Evolutionary conservation across 2,888 invertebrate genomes (phyloP).

Genomic region (Cloeon dipterum): DNA sequence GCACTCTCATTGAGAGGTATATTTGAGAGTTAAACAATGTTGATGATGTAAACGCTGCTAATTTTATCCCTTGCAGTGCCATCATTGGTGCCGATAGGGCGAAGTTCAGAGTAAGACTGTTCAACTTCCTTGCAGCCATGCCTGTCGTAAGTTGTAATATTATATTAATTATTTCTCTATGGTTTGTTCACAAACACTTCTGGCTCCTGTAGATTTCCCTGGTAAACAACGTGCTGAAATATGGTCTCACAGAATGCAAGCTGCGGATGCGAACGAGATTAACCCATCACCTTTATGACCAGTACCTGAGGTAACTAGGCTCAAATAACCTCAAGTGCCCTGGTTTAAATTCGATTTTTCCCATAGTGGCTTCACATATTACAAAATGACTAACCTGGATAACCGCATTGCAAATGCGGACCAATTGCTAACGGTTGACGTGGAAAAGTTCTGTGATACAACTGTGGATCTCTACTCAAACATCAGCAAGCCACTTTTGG

Average conservation of each 20-base stretch:
- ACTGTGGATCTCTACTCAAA: constrained; percentile 91
- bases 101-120: constrained; percentile 49
- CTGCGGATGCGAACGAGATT: constrained; percentile 73
- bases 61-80: constrained; percentile 31
- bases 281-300: constrained; percentile 64
- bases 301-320: constrained; percentile 83
- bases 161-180: no score
- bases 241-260: constrained; percentile 84
- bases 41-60: not conserved
- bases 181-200: no score
- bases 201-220: constrained; percentile 65
- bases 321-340: constrained; percentile 2
- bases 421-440: constrained; percentile 84
- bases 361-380: constrained; percentile 76
- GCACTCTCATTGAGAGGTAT: constrained; percentile 79
- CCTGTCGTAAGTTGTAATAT: constrained; percentile 42
- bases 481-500: constrained; percentile 83
- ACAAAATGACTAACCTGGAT: constrained; percentile 89
- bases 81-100: constrained; percentile 71
- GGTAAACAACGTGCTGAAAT: constrained; percentile 84
- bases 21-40: not conserved
- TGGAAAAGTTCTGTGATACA: constrained; percentile 92
- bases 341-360: no score
- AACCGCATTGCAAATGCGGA: constrained; percentile 89
- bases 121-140: constrained; percentile 62